Percentiles rank a stretch among this genome's conserved stretches.
phyloP scores from a whole-genome alignment of 2,888 invertebrate genomes.

The Apotomis turbidana region DNA sequence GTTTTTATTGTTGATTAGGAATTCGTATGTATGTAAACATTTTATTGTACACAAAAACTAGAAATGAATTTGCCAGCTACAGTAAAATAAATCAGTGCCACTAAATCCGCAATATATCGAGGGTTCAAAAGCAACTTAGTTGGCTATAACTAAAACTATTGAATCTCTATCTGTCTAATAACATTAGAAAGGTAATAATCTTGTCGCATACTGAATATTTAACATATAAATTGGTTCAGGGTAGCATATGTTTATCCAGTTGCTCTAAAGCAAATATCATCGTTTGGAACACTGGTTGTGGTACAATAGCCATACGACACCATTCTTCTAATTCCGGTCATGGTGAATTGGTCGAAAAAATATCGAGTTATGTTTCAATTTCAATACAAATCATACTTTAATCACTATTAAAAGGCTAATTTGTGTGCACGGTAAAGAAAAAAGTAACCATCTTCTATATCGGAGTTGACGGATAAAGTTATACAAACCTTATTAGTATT shows the following conservation, averaged over 20 bases:
- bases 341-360: conserved; percentile 47
- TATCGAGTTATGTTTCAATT: conserved; percentile 17
- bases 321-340: conserved; percentile 66
- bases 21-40: no score
- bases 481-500: no score
- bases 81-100: no score
- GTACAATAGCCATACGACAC: conserved; percentile 66
- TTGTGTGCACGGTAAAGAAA: neutral
- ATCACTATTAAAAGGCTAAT: neutral
- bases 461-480: no score
- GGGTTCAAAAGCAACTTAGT: no score
- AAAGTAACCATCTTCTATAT: no score
- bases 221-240: conserved; percentile 73
- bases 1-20: no score
- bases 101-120: no score
- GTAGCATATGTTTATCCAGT: conserved; percentile 69
- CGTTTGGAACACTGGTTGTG: conserved; percentile 58
- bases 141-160: no score
- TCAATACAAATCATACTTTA: conserved; percentile 1
- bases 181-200: conserved; percentile 7
- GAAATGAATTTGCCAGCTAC: no score
- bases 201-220: conserved; percentile 52
- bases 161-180: neutral
- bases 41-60: no score
- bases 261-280: conserved; percentile 53